phyloP scores from a whole-genome alignment of 2,888 invertebrate species.

The Phengaris alcon region DNA sequence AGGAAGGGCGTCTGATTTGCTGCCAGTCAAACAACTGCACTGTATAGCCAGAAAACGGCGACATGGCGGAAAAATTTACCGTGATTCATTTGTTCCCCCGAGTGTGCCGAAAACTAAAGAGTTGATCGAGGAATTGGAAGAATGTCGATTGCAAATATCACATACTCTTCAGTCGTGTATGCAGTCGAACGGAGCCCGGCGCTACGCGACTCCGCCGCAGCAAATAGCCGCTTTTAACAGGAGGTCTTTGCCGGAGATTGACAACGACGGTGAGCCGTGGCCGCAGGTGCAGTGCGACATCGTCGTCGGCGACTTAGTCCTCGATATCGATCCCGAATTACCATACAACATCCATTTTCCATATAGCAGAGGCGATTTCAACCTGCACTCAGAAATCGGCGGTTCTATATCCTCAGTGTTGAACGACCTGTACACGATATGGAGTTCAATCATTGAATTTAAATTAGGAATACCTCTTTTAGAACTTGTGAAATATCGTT shows the following conservation, averaged over 20 bases:
- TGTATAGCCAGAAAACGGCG: slow-evolving; percentile 87
- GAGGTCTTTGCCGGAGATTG: slow-evolving; percentile 84
- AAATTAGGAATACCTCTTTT: slow-evolving; percentile 86
- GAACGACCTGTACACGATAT: slow-evolving; percentile 92
- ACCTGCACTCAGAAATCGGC: slow-evolving; percentile 89
- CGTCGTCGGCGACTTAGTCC: slow-evolving; percentile 87
- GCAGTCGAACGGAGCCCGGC: slow-evolving; percentile 88
- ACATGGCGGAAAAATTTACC: slow-evolving; percentile 75
- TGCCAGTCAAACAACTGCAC: slow-evolving; percentile 91
- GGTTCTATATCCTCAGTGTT: slow-evolving; percentile 92
- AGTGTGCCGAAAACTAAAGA: slow-evolving; percentile 83
- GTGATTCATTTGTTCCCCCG: slow-evolving; percentile 83
- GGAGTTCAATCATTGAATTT: slow-evolving; percentile 88
- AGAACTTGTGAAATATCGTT: slow-evolving; percentile 88
- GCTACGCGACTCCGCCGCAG: slow-evolving; percentile 92
- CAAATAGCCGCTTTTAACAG: slow-evolving; percentile 94
- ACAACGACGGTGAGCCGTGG: slow-evolving; percentile 80
- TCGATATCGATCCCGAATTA: slow-evolving; percentile 83
- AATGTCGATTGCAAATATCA: slow-evolving; percentile 89
- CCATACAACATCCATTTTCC: slow-evolving; percentile 95
- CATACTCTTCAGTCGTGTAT: slow-evolving; percentile 92
- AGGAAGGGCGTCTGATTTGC: slow-evolving; percentile 93
- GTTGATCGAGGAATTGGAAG: slow-evolving; percentile 88
- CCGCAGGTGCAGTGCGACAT: slow-evolving; percentile 81
- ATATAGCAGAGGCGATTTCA: slow-evolving; percentile 91